Base-by-base conservation (phyloP, 2,113 vertebrate species). In the Xenopus tropicalis region DNA sequence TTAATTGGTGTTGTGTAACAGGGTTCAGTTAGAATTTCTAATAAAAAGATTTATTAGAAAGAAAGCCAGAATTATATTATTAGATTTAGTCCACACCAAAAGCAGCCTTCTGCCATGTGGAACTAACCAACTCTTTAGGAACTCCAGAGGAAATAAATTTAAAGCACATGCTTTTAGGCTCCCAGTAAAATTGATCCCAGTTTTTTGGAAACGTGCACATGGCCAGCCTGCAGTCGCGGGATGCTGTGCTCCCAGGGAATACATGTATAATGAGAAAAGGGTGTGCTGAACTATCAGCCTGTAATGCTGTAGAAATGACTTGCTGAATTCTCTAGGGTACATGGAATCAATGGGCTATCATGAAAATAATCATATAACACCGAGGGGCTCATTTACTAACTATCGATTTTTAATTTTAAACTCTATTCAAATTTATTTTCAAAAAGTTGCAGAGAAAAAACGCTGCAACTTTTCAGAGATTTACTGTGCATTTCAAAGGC, bases 131-230 rank as follows among this genome's bases (percentile, higher is more conserved):
- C 17, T 71, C 8, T 17, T 52, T 37, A 11, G 19, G 46, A 25
- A 37, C 59, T 63, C 44, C 70, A 71, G 70, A 21, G 21, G 25
- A 52, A 61, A 52, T 71, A 71, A 71, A 71, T 63, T 8, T 14
- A n/a, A 63, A 71, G 59, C 70, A 71, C 70, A 71, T 71, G 70
- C 23, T 64, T 19, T 22, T 12, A 64, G 62, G 37, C 62, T 71
- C 24, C 59, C 16, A 17, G 59, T 37, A 63, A 62, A 52, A 21
- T 51, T 37, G 59, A 25, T 61, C 58, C 69, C 16, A 44, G 69
- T 70, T 44, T 62, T 62, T 46, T 71, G 43, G 19, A 71, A n/a
- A 44, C 16, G 44, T 14, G 44, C 57, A n/a, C 24, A 48, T 19
- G 48, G 16, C 52, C 17, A 61, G 69, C 22, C 43, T 61, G 22